Evolutionary conservation across 2,888 invertebrate species (phyloP), one percentile per base, ranked within the genome.

Genomic region (Cantharis rustica): DNA sequence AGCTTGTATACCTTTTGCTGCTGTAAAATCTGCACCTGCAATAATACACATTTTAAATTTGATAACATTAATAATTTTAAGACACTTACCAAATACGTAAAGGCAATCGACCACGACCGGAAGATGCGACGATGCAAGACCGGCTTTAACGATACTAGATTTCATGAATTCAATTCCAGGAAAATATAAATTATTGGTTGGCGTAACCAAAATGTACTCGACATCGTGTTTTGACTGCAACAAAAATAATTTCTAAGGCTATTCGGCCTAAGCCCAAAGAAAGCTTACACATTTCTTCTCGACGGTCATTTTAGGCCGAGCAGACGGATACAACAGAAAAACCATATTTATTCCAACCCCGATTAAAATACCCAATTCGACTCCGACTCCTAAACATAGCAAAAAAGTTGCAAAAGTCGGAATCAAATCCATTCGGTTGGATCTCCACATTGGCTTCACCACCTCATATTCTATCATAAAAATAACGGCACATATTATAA

Each of bases 401-500:
- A 95, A 89, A 87, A 98, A 97, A 0, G 97, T 97, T 0, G 95
- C 93, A 79, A 93, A 91, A 77, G 96, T 95, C 0, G 96, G 95
- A 3, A 95, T 91, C 80, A 95, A 90, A 81, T 97, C 97, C 81
- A 93, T 91, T 79, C 94, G 93, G 79, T 94, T 93, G 0, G 95
- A 95, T 13, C 93, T 91, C 96, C 96, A 96, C 92, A 96, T 93
- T 0, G 95, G 94, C 83, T 94, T 94, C 0, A 96, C 93, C 68
- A 95, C 94, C 90, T 95, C 95, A 86, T 95, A 96, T 88, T 97
- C 96, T 84, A 97, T 96, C 96, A 97, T 97, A 88, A 96, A 96
- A 86, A 98, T 94, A 79, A 98, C 98, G 81, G 98, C 98, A 86
- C 96, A 95, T 81, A 98, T 97, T 78, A 98, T 97, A 68, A 98